Conservation (phyloP, 2,888 invertebrate genomes). For the Hipparchia semele region DNA sequence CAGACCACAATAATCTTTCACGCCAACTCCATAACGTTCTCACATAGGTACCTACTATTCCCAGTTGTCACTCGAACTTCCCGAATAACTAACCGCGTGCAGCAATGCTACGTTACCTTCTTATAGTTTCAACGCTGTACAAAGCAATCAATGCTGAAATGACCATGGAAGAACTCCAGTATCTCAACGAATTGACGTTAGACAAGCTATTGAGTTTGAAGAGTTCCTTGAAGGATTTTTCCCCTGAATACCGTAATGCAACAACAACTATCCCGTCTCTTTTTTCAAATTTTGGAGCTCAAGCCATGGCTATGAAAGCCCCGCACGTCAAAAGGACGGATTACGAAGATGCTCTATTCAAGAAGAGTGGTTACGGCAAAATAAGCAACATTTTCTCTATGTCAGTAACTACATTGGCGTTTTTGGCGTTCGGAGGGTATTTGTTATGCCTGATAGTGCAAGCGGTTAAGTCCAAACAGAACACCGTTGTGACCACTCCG, state of each 20-base stretch:
- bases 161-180: slow-evolving; percentile 67
- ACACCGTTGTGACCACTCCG: slow-evolving; percentile 54
- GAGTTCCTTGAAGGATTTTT: slow-evolving; percentile 67
- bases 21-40: slow-evolving; percentile 41
- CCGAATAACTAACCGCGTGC: slow-evolving; percentile 47
- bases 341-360: slow-evolving; percentile 73
- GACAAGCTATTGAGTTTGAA: slow-evolving; percentile 86
- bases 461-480: slow-evolving; percentile 87
- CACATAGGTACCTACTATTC: slow-evolving; percentile 42
- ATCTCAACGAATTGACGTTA: slow-evolving; percentile 87
- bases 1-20: slow-evolving; percentile 62
- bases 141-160: slow-evolving; percentile 51
- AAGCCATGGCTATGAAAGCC: slow-evolving; percentile 69
- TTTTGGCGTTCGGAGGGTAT: slow-evolving; percentile 93
- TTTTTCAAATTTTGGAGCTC: slow-evolving; percentile 65
- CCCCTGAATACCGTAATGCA: slow-evolving; percentile 56
- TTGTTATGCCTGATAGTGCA: slow-evolving; percentile 90
- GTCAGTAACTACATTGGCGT: slow-evolving; percentile 90
- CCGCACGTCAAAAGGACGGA: slow-evolving; percentile 69
- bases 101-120: slow-evolving; percentile 53
- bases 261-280: slow-evolving; percentile 55
- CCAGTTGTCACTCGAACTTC: slow-evolving; percentile 45
- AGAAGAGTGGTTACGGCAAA: slow-evolving; percentile 82
- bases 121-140: slow-evolving; percentile 46
- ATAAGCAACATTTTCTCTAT: slow-evolving; percentile 90